Conservation (phyloP, 2,888 invertebrate genomes). For the Actias luna region DNA sequence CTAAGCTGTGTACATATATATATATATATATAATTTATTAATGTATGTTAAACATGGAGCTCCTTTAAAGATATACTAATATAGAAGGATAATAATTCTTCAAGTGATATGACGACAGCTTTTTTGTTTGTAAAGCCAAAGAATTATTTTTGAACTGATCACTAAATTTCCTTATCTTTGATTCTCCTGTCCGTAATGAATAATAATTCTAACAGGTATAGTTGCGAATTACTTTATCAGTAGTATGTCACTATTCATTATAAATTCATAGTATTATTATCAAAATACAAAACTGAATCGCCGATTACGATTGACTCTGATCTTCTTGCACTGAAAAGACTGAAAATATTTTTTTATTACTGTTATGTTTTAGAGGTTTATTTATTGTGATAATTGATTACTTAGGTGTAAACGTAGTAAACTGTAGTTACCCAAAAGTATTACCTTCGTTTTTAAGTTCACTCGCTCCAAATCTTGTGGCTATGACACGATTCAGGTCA, state of each 20-base stretch:
- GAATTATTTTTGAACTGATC: conserved; percentile 54
- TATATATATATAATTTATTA: conserved; percentile 26
- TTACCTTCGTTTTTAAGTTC: conserved; percentile 68
- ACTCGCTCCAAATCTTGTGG: conserved; percentile 63
- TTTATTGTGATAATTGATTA: conserved; percentile 73
- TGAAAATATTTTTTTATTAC: conserved; percentile 67
- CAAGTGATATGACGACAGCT: conserved; percentile 35
- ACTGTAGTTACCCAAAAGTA: conserved; percentile 80
- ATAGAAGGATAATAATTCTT: not conserved
- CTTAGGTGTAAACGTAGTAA: conserved; percentile 56
- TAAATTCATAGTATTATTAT: not conserved
- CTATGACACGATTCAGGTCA: conserved; percentile 58
- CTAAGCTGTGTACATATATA: conserved; percentile 33
- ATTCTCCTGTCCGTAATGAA: conserved; percentile 25
- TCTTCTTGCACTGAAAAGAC: conserved; percentile 64
- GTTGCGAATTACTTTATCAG: not conserved
- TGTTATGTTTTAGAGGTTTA: conserved; percentile 76
- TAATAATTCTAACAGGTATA: conserved; percentile 4
- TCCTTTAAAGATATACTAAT: not conserved
- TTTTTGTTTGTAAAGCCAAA: conserved; percentile 45
- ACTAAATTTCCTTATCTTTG: conserved; percentile 32
- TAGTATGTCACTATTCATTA: not conserved
- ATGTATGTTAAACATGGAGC: conserved; percentile 22
- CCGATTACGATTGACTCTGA: conserved; percentile 35
- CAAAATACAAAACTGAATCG: conserved; percentile 20